Evolutionary conservation across 2,113 vertebrate species (phyloP).

Genomic region (Mus pahari): DNA sequence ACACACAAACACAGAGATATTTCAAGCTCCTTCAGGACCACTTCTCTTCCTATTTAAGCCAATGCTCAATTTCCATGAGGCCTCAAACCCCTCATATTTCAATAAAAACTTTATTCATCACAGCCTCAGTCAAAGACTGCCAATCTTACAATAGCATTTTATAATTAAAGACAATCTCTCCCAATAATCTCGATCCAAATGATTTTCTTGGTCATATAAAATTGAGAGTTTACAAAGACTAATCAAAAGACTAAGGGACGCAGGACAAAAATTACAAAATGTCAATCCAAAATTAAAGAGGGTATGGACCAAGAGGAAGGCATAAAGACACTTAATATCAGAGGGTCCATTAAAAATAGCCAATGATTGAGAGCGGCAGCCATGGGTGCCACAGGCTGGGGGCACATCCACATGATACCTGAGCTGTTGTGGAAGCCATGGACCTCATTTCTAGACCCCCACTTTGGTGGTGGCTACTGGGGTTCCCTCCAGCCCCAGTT

Average conservation of each 20-base stretch:
- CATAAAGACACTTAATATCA: background rate
- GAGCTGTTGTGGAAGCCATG: background rate
- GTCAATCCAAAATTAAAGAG: background rate
- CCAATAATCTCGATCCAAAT: background rate
- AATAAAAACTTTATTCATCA: background rate
- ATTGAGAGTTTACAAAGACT: background rate
- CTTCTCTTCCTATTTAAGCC: background rate
- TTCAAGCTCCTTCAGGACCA: background rate
- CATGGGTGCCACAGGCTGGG: background rate
- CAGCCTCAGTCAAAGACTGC: background rate
- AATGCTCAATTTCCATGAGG: background rate
- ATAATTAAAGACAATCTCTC: constrained; percentile 6
- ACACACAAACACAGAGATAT: background rate
- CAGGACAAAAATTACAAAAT: background rate
- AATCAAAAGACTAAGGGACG: background rate
- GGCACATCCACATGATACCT: background rate
- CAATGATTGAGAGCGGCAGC: background rate
- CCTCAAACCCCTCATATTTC: background rate
- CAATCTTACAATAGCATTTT: background rate
- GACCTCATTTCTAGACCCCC: background rate
- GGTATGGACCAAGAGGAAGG: background rate
- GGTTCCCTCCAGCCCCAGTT: background rate
- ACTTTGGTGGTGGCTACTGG: background rate
- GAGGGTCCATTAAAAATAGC: background rate
- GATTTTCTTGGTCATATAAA: constrained; percentile 1